Evolutionary conservation across 2,797 vertebrate species (phyloP), one percentile per base, ranked within the genome.

Genomic region (Enteromius argenteus): DNA sequence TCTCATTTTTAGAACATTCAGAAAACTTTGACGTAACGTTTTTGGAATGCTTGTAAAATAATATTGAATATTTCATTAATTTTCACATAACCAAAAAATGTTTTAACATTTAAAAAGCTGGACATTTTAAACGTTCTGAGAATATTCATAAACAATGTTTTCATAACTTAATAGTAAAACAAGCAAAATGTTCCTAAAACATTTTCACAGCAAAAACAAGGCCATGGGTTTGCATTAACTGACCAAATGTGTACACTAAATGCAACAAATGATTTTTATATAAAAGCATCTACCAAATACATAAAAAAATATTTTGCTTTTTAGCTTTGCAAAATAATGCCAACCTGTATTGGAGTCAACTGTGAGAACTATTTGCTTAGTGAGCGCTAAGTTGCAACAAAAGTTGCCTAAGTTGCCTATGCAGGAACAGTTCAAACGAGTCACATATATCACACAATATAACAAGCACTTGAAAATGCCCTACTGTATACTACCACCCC

Each of bases 381-480:
- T 4, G 21, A 39, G 11, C 4, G 2, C 4, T 14, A 3, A 76
- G 51, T 23, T 58, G 32, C 37, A 9, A 13, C 32, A 39, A 23
- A 37, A 39, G 51, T 75, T 73, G 13, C 13, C 35, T 10, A 37
- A 39, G 51, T 75, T 73, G 13, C 13, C 35, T 10, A 39, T 56
- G 51, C 21, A 39, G 46, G 46, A 74, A 53, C 72, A 37, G 30
- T 53, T 11, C 30, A 35, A 74, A 74, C n/a, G 11, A 81, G 46
- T 42, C 66, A 74, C 11, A 76, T 60, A 30, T 30, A 11, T 56
- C 53, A 81, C 77, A 82, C 58, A 81, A 46, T 58, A 67, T 66
- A 49, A 39, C 69, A 75, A 39, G 53, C 19, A 86, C 73, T 71
- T 51, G 30, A 39, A 46, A 81, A 81, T 37, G 14, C 60, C 39